Conservation (phyloP, 2,113 vertebrate species). For the Callospermophilus lateralis region DNA sequence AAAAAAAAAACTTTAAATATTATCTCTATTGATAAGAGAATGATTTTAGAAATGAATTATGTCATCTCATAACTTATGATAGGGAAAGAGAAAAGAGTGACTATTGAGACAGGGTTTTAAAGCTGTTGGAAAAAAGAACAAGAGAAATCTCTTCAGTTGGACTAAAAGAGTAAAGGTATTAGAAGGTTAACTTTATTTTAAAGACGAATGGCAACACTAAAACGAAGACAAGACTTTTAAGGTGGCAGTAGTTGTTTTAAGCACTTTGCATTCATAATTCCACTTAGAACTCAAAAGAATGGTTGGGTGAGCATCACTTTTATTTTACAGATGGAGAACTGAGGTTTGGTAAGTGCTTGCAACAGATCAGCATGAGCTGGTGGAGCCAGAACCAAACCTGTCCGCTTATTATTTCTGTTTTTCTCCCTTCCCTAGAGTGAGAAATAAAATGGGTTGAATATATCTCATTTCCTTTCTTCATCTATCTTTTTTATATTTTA, state of each 20-base stretch:
- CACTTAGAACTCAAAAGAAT: not conserved
- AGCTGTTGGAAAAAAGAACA: conserved; percentile 10
- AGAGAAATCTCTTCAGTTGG: not conserved
- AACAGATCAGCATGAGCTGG: not conserved
- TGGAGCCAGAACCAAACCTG: not conserved
- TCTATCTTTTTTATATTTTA: not conserved
- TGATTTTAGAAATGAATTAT: not conserved
- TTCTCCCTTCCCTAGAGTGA: not conserved
- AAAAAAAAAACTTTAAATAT: not conserved
- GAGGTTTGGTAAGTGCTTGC: not conserved
- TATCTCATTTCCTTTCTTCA: not conserved
- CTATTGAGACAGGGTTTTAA: not conserved
- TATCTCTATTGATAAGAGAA: not conserved
- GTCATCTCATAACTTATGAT: not conserved
- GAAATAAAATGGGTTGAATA: not conserved
- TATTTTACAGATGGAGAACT: not conserved
- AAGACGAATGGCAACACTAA: not conserved
- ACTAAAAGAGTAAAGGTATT: not conserved
- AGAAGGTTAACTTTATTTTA: conserved; percentile 36
- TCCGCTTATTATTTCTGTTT: not conserved
- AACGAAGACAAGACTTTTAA: not conserved
- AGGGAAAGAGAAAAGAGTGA: conserved; percentile 6
- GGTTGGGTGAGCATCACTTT: not conserved
- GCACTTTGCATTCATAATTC: not conserved
- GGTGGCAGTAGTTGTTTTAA: not conserved